These are phyloP conservation scores for Henricia sp. DNA, from an alignment of 53 echinoderm and acorn worm species.

Conservation along the genomic window DNA sequence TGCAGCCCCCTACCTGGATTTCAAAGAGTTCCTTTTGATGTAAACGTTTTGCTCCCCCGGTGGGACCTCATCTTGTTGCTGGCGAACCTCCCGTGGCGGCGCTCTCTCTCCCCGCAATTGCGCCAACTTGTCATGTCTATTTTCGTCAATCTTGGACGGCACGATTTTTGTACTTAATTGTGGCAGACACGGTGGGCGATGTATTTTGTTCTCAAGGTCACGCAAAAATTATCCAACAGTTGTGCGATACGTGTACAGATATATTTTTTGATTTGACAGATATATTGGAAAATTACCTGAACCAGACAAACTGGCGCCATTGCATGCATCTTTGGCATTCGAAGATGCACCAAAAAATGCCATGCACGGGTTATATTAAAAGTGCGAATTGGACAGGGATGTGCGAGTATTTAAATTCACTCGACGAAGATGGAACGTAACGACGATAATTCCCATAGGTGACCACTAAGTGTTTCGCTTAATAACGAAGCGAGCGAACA, in stretches of 20 bases:
- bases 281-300: not conserved
- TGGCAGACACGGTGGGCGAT: slow-evolving; percentile 26
- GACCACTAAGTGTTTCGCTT: no score
- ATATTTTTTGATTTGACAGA: slow-evolving; percentile 44
- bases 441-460: no score
- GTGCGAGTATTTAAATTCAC: no score
- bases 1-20: slow-evolving; percentile 21
- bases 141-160: not conserved
- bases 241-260: not conserved
- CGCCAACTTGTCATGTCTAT: slow-evolving; percentile 41
- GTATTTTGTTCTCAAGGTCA: slow-evolving; percentile 36
- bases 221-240: not conserved
- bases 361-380: no score
- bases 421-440: no score
- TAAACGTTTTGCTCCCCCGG: slow-evolving; percentile 13
- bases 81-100: not conserved
- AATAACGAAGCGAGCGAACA: no score
- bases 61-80: not conserved
- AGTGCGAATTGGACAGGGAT: not conserved
- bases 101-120: slow-evolving; percentile 15
- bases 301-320: slow-evolving; percentile 22
- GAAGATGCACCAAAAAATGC: no score
- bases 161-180: not conserved
- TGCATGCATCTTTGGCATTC: not conserved
- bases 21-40: slow-evolving; percentile 19